Conservation (phyloP, 2,797 vertebrate genomes). For the Manis javanica region DNA sequence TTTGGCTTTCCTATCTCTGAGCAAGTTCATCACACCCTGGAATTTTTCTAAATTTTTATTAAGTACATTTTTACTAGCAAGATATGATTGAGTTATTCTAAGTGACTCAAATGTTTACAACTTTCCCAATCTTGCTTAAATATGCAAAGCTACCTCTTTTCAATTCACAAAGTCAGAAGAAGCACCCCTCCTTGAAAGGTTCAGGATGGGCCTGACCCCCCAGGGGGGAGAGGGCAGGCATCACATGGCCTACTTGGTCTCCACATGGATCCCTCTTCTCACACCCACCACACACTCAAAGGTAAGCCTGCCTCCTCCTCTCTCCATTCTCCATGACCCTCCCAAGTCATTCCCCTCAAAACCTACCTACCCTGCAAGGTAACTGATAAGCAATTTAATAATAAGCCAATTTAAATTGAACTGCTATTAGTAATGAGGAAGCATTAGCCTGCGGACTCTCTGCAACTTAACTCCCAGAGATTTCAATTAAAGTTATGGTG, state of each 20-base stretch:
- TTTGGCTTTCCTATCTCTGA: neutral
- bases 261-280: accelerated
- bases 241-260: accelerated
- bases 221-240: neutral
- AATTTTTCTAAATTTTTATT: conserved; percentile 75
- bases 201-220: neutral
- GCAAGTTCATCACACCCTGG: conserved; percentile 34
- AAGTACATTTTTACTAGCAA: neutral
- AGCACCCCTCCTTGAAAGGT: neutral
- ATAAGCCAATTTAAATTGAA: neutral
- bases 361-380: neutral
- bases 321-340: neutral
- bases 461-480: neutral
- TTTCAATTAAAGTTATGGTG: neutral
- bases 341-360: neutral
- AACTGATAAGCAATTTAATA: conserved; percentile 23
- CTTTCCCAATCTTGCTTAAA: conserved; percentile 35
- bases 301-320: neutral
- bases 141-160: conserved; percentile 26
- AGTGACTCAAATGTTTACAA: conserved; percentile 59
- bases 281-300: neutral
- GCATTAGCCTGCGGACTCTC: neutral
- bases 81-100: neutral
- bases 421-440: neutral
- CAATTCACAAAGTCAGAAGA: conserved; percentile 42